phyloP scores from a whole-genome alignment of 2,888 invertebrate species.

The Andrena haemorrhoa region DNA sequence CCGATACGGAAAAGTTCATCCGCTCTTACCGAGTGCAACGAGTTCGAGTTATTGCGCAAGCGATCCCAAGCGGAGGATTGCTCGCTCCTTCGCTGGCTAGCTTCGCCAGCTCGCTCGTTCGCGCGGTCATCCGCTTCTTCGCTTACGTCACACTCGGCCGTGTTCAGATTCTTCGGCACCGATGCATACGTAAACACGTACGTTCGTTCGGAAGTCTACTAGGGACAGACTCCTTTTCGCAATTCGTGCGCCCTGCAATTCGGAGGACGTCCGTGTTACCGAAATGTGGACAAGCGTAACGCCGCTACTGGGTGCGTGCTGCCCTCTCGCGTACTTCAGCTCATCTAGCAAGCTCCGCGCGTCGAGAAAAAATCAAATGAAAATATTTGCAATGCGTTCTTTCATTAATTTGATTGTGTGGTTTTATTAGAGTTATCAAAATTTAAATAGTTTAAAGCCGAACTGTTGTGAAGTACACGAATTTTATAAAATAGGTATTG shows the following conservation, averaged over 20 bases:
- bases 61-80: slow-evolving; percentile 32
- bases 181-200: slow-evolving; percentile 23
- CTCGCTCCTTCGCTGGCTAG: slow-evolving; percentile 22
- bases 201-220: not conserved
- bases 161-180: slow-evolving; percentile 36
- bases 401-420: no score
- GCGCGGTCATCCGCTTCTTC: slow-evolving; percentile 13
- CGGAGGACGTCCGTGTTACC: not conserved
- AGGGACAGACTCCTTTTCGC: not conserved
- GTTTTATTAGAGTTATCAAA: no score
- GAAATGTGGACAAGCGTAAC: no score
- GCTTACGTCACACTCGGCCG: slow-evolving; percentile 22
- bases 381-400: no score
- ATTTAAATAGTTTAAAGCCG: no score
- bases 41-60: slow-evolving; percentile 74
- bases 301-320: not conserved
- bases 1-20: slow-evolving; percentile 82
- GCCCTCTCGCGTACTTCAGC: slow-evolving; percentile 34
- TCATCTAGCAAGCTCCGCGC: not conserved
- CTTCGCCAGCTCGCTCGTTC: slow-evolving; percentile 1
- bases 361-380: not conserved
- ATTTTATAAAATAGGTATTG: no score
- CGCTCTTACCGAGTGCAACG: slow-evolving; percentile 65
- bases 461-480: no score
- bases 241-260: not conserved